Base-by-base conservation (phyloP, 1,140 invertebrate genomes). In the Drosophila funebris region DNA sequence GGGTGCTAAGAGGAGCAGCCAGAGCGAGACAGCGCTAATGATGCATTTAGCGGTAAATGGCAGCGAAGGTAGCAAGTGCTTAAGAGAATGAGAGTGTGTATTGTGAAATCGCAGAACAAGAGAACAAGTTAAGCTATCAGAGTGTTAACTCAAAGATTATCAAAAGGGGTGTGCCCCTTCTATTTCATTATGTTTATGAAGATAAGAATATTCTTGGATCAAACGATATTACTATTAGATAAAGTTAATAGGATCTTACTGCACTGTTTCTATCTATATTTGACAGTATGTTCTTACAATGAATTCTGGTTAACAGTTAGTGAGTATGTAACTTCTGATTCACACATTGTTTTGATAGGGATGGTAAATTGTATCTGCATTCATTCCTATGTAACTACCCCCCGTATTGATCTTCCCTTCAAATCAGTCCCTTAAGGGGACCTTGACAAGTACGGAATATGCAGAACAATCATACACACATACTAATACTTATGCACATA, bases 31-130 rank as follows among this genome's bases (percentile, higher is more conserved):
- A 76, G 76, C 78, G 66, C 53, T 67, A 70, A 74, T 50, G 53
- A 73, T 73, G 60, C 75, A 67, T 61, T 69, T 76, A 76, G 76
- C 76, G 72, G 77, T 70, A 85, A 69, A 76, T 69, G 80, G 63
- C 56, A 76, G 20, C 11, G 39, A 66, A 76, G 24, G 58, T 43
- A 44, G 39, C 57, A 76, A 16, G 14, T 16, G 46, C 4, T n/a
- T n/a, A 11, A 24, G 22, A 73, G 29, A 61, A 53, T 36, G 43
- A 46, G 8, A 33, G 7, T 29, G 44, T 9, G 1, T 20, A 24
- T 27, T 2, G 44, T 11, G 22, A 46, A 27, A 4, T 39, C 13
- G 29, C 9, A 39, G 11, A 3, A 39, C 13, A 31, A 16, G 27
- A 7, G 16, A 7, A 22, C 0, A 22, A 24, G 43, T n/a, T 50